Conservation (phyloP, 1,140 invertebrate genomes). For the Elymnias hypermnestra region DNA sequence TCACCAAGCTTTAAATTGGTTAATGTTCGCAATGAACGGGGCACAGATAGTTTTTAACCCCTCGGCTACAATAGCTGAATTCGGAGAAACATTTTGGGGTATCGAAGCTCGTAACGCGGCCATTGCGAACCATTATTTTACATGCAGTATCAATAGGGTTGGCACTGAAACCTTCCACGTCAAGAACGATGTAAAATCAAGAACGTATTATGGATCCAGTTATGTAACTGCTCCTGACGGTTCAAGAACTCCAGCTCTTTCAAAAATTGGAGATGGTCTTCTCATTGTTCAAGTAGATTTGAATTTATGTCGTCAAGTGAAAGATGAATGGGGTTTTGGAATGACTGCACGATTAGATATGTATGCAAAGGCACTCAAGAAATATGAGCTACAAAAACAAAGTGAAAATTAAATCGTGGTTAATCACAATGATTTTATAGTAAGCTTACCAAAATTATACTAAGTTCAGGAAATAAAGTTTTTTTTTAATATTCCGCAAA, state of each 20-base stretch:
- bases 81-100: conserved; percentile 96
- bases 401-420: no score
- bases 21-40: conserved; percentile 96
- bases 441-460: no score
- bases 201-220: conserved; percentile 97
- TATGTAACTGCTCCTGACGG: conserved; percentile 97
- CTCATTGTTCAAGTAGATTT: conserved; percentile 94
- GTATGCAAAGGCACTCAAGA: conserved; percentile 82
- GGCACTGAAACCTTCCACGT: conserved; percentile 97
- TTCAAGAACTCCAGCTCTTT: conserved; percentile 91
- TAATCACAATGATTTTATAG: no score
- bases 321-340: conserved; percentile 95
- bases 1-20: conserved; percentile 98
- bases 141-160: conserved; percentile 97
- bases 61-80: conserved; percentile 88
- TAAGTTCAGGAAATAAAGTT: background rate
- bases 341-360: conserved; percentile 96
- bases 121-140: conserved; percentile 95
- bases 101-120: conserved; percentile 98
- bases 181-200: conserved; percentile 88
- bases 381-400: background rate
- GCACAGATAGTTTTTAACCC: conserved; percentile 99
- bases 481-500: background rate
- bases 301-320: conserved; percentile 96
- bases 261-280: conserved; percentile 89